Evolutionary conservation across 2,113 vertebrate species (phyloP).

Genomic region (Pseudorectes ferrugineus): DNA sequence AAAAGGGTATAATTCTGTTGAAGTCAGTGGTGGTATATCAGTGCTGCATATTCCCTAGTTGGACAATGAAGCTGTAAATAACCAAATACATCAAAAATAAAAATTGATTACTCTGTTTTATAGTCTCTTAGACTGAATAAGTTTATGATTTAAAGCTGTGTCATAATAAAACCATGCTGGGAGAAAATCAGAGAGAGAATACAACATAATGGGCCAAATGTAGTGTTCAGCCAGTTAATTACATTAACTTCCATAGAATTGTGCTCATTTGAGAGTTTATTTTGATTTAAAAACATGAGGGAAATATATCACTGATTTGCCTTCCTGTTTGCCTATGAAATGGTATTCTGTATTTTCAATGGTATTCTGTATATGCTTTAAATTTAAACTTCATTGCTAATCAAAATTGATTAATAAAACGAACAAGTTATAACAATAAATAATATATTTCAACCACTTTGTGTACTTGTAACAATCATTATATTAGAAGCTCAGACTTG

Average conservation of each 20-base stretch:
- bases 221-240: neutral
- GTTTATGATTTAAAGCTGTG: slow-evolving; percentile 46
- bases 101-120: slow-evolving; percentile 62
- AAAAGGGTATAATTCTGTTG: slow-evolving; percentile 43
- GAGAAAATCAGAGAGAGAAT: slow-evolving; percentile 29
- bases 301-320: neutral
- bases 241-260: neutral
- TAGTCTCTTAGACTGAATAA: slow-evolving; percentile 64
- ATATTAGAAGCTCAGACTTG: neutral
- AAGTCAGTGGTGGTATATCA: slow-evolving; percentile 36
- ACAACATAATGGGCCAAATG: slow-evolving; percentile 41
- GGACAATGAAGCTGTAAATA: slow-evolving; percentile 61
- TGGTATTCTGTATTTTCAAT: neutral
- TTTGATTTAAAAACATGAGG: neutral
- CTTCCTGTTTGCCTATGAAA: neutral
- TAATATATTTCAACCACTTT: neutral
- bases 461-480: neutral
- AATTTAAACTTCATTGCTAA: neutral
- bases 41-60: slow-evolving; percentile 26
- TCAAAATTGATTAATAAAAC: neutral
- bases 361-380: neutral
- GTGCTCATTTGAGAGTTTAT: neutral
- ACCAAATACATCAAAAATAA: slow-evolving; percentile 60
- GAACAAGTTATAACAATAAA: neutral
- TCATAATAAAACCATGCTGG: slow-evolving; percentile 25